Evolutionary conservation across 2,113 vertebrate genomes (phyloP), one percentile per base, ranked within the genome.

Genomic region (Bubo scandiacus): DNA sequence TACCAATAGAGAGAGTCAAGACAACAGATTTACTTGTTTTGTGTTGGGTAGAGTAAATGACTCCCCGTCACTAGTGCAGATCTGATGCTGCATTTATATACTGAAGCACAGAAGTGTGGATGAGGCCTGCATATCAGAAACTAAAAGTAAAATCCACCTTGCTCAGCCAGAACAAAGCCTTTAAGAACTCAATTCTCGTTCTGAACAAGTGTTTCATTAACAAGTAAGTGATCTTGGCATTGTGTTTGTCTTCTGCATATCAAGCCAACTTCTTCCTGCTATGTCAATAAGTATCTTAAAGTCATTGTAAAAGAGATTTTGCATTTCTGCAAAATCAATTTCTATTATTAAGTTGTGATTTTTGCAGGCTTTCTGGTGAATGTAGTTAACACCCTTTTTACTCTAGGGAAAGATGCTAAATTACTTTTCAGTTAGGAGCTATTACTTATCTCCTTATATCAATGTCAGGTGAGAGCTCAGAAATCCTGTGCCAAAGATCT

Each of bases 281-380:
- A 26, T 45, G 36, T 82, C 78, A 93, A 61, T 74, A 94, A 57
- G 27, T 59, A 82, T 65, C 65, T 89, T 88, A 66, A 38, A 77
- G 45, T 73, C 9, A 83, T 10, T 86, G 43, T 63, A 61, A 74
- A 93, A 85, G 49, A 89, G 70, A 68, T 36, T 82, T 74, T 82
- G 38, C 36, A 87, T 79, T 78, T 81, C 40, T 90, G 23, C 7
- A 93, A 90, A 95, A 93, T 81, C 54, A 45, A 83, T 93, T 92
- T 81, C 30, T 90, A 38, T 32, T 87, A 82, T 29, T 88, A 78
- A 79, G 34, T 26, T 70, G 27, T 54, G 45, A 3, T 13, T 75
- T 96, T 90, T 68, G 3, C 15, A 82, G 36, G 74, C 12, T 94
- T 80, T 77, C 51, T 66, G 40, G 27, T 85, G 36, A 84, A 38